phyloP scores from a whole-genome alignment of 1,140 invertebrate genomes.

The Drosophila chauvacae region DNA sequence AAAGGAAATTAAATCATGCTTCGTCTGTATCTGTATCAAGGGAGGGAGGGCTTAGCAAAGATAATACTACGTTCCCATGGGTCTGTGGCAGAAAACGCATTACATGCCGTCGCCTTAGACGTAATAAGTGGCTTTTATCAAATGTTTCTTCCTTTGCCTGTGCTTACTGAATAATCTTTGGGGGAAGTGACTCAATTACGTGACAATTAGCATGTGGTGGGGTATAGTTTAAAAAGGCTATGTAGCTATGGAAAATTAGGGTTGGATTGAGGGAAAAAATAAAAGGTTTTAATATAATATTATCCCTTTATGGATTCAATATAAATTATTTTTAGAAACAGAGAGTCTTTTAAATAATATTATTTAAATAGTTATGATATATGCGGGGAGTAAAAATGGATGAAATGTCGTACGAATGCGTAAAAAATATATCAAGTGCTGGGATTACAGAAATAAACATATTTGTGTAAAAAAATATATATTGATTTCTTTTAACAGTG shows the following conservation, averaged over 20 bases:
- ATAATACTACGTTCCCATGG: constrained; percentile 17
- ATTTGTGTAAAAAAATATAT: too few relatives aligned
- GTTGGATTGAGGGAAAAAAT: not conserved
- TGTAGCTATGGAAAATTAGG: not conserved
- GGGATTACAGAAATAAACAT: too few relatives aligned
- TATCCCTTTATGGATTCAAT: too few relatives aligned
- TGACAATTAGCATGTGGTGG: not conserved
- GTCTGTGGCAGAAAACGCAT: not conserved
- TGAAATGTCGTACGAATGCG: too few relatives aligned
- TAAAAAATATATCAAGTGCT: too few relatives aligned
- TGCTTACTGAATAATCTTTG: not conserved
- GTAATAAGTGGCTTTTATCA: constrained; percentile 1
- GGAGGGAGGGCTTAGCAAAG: not conserved
- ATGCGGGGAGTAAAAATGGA: too few relatives aligned
- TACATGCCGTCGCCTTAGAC: not conserved
- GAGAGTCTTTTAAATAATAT: too few relatives aligned
- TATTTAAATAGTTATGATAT: too few relatives aligned
- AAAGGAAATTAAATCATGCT: constrained; percentile 47
- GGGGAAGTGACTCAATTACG: constrained; percentile 11
- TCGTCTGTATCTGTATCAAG: constrained; percentile 4
- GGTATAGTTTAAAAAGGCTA: not conserved
- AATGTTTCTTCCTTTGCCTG: not conserved
- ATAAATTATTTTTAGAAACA: too few relatives aligned
- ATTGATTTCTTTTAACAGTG: too few relatives aligned
- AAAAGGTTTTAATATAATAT: too few relatives aligned